A percentile compares a stretch with the other conserved stretches of the same genome.
Evolutionary conservation across 1,140 invertebrate genomes (phyloP).

Genomic region (Subanguina moxae): DNA sequence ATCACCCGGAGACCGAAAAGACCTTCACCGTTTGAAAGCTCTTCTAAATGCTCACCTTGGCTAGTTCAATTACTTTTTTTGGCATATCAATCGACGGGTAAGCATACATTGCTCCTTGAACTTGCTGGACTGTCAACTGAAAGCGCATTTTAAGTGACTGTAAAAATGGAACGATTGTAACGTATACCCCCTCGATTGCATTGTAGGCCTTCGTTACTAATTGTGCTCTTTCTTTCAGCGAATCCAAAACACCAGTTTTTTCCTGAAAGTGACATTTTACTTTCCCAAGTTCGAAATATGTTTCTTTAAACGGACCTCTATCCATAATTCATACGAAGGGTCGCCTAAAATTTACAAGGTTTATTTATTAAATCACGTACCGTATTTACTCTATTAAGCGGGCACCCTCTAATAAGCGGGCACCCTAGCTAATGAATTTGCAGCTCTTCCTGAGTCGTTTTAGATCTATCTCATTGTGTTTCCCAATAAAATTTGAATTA

Average conservation of each 20-base stretch:
- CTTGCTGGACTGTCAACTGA: conserved; percentile 69
- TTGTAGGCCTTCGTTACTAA: conserved; percentile 87
- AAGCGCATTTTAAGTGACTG: too few relatives aligned
- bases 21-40: conserved; percentile 12
- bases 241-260: conserved; percentile 73
- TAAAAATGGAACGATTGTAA: too few relatives aligned
- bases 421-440: too few relatives aligned
- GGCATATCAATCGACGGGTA: conserved; percentile 71
- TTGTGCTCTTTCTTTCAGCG: conserved; percentile 72
- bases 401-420: too few relatives aligned
- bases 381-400: too few relatives aligned
- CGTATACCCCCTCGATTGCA: conserved; percentile 73
- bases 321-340: conserved; percentile 61
- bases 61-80: conserved; percentile 61
- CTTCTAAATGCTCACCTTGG: conserved; percentile 60
- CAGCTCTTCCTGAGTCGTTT: too few relatives aligned
- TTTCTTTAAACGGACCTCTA: conserved; percentile 22
- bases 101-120: conserved; percentile 92
- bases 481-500: too few relatives aligned
- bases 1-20: conserved; percentile 13
- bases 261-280: conserved; percentile 65
- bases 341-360: conserved; percentile 66
- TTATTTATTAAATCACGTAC: too few relatives aligned
- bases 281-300: not conserved
- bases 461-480: too few relatives aligned